Evolutionary conservation across 2,888 invertebrate genomes (phyloP).

Genomic region (Synergus umbraculus): DNA sequence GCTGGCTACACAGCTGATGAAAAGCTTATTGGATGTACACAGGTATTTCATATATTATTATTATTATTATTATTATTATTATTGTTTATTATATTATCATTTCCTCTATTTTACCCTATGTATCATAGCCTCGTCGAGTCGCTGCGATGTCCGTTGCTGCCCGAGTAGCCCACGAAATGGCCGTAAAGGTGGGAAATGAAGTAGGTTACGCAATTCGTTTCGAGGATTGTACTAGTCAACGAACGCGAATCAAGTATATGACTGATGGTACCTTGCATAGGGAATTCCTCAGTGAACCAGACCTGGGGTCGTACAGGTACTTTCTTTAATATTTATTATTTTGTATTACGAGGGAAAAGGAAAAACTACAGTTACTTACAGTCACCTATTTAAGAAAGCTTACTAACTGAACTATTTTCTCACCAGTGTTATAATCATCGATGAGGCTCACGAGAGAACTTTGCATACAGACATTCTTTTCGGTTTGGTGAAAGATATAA

Average conservation of each 20-base stretch:
- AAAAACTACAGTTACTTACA: neutral
- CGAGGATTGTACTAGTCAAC: slow-evolving; percentile 99
- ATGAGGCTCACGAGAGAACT: slow-evolving; percentile 99
- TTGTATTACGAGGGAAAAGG: no score
- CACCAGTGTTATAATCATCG: slow-evolving; percentile 97
- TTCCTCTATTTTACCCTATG: no score
- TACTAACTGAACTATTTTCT: neutral
- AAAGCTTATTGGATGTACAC: slow-evolving; percentile 97
- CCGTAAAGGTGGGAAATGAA: slow-evolving; percentile 95
- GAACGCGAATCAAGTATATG: slow-evolving; percentile 99
- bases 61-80: no score
- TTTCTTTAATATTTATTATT: neutral
- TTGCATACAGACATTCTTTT: slow-evolving; percentile 99
- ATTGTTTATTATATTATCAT: no score
- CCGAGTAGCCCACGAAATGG: slow-evolving; percentile 98
- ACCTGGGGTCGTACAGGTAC: slow-evolving; percentile 91
- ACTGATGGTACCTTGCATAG: slow-evolving; percentile 98
- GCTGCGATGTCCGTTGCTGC: slow-evolving; percentile 99
- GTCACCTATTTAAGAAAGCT: slow-evolving; percentile 32
- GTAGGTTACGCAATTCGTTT: slow-evolving; percentile 96
- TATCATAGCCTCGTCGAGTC: slow-evolving; percentile 88
- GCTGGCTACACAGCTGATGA: slow-evolving; percentile 91
- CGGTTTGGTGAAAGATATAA: slow-evolving; percentile 97
- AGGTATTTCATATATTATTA: slow-evolving; percentile 70
- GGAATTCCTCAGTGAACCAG: slow-evolving; percentile 98